phyloP scores from a whole-genome alignment of 2,888 invertebrate genomes.

The Lasioglossum figueresi region DNA sequence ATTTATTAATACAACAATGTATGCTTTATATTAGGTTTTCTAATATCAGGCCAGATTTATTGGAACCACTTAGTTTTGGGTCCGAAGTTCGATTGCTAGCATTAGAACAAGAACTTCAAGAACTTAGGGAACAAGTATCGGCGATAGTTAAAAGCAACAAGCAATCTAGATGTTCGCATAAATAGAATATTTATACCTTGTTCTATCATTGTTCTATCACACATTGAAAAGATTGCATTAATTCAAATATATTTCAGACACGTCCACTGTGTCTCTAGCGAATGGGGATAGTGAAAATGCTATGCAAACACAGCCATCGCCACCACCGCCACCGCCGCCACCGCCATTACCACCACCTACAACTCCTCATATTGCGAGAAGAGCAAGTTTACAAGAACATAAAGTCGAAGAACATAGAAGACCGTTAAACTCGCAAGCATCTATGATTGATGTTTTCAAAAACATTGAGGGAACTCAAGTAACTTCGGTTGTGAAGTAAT shows the following conservation, averaged over 20 bases:
- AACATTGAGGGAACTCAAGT: slow-evolving; percentile 80
- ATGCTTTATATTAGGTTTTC: slow-evolving; percentile 68
- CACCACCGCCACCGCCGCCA: slow-evolving; percentile 71
- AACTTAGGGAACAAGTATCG: slow-evolving; percentile 81
- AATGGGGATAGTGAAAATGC: slow-evolving; percentile 65
- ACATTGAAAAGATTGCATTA: background rate
- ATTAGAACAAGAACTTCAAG: slow-evolving; percentile 82
- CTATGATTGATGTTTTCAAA: slow-evolving; percentile 80
- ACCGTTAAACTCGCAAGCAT: slow-evolving; percentile 76
- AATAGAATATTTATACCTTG: background rate
- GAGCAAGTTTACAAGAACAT: slow-evolving; percentile 82
- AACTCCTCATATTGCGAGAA: slow-evolving; percentile 82
- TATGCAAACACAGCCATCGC: slow-evolving; percentile 58
- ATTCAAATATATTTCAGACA: slow-evolving; percentile 60
- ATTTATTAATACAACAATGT: slow-evolving; percentile 17
- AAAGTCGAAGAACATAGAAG: slow-evolving; percentile 77
- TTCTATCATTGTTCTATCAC: background rate
- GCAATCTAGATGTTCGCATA: slow-evolving; percentile 75
- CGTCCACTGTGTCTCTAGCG: slow-evolving; percentile 70
- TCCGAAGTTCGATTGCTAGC: slow-evolving; percentile 82
- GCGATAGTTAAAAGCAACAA: slow-evolving; percentile 80
- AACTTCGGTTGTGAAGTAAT: slow-evolving; percentile 79
- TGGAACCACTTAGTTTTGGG: slow-evolving; percentile 82
- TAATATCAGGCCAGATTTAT: slow-evolving; percentile 80
- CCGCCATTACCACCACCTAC: slow-evolving; percentile 80